Conservation (phyloP, 1,140 invertebrate species). For the Hycleus phaleratus region DNA sequence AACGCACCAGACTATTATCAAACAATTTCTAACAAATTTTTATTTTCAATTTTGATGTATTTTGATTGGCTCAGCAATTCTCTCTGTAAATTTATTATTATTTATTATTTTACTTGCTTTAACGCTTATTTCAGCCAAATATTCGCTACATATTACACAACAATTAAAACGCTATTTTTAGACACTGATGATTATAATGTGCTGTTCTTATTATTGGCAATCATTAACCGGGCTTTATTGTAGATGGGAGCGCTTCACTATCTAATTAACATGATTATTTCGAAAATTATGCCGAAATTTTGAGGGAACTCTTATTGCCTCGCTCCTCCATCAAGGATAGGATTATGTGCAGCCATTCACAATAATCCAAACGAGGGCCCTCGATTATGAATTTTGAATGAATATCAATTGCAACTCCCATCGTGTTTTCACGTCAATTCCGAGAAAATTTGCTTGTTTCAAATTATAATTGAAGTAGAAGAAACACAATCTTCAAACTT, state of each 20-base stretch:
- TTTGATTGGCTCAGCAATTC: slow-evolving; percentile 44
- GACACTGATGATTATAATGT: slow-evolving; percentile 22
- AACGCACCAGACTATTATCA: slow-evolving; percentile 16
- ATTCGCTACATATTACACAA: slow-evolving; percentile 18
- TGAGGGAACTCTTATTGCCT: slow-evolving; percentile 37
- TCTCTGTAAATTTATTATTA: slow-evolving; percentile 18
- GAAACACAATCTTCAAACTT: background rate
- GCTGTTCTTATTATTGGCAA: slow-evolving; percentile 21
- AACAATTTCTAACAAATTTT: no score
- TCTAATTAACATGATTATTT: slow-evolving; percentile 11
- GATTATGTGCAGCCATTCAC: slow-evolving; percentile 47
- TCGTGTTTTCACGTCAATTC: slow-evolving; percentile 5
- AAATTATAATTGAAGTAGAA: background rate
- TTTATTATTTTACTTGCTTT: no score
- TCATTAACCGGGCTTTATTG: slow-evolving; percentile 32
- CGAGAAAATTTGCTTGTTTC: slow-evolving; percentile 4
- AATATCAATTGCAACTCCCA: slow-evolving; percentile 12
- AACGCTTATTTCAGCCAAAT: slow-evolving; percentile 28
- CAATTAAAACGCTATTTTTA: slow-evolving; percentile 13
- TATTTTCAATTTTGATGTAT: slow-evolving; percentile 18
- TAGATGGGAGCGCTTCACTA: slow-evolving; percentile 32
- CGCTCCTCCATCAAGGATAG: slow-evolving; percentile 21
- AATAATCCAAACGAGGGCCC: slow-evolving; percentile 37
- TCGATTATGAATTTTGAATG: slow-evolving; percentile 21
- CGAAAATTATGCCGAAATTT: background rate